Conservation (phyloP, 2,113 vertebrate genomes). For the Petaurus breviceps region DNA sequence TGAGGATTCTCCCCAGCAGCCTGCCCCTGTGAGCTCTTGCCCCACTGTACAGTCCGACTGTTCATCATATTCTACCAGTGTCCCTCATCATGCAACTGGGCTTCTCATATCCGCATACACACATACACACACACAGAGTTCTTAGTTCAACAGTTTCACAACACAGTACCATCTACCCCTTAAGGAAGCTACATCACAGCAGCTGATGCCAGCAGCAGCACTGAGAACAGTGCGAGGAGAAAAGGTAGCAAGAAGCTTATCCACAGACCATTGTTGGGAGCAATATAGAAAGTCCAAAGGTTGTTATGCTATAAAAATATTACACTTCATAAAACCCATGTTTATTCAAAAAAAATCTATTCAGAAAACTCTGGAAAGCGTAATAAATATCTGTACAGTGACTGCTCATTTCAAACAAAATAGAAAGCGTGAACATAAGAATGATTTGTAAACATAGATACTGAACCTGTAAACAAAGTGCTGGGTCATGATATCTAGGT, state of each 20-base stretch:
- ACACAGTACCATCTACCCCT: neutral
- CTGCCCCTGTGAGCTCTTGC: constrained; percentile 35
- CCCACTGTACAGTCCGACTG: neutral
- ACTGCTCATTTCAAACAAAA: constrained; percentile 68
- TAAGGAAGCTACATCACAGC: accelerated
- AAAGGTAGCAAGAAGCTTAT: constrained; percentile 44
- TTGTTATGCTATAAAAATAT: constrained; percentile 81
- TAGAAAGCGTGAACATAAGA: constrained; percentile 53
- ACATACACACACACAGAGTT: constrained; percentile 34
- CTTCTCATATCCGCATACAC: neutral
- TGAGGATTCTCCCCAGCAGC: constrained; percentile 31
- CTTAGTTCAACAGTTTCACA: constrained; percentile 55
- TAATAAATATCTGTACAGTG: constrained; percentile 82
- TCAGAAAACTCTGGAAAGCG: constrained; percentile 81
- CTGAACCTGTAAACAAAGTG: constrained; percentile 72
- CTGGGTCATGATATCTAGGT: constrained; percentile 36
- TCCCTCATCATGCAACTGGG: neutral
- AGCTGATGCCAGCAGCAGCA: constrained; percentile 57
- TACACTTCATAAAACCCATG: constrained; percentile 83
- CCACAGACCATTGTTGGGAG: constrained; percentile 51
- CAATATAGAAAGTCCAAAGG: constrained; percentile 77
- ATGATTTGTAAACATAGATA: constrained; percentile 69
- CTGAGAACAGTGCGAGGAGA: constrained; percentile 44
- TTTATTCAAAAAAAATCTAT: constrained; percentile 84
- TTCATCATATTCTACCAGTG: neutral